Conservation (phyloP, 2,797 vertebrate genomes). For the Erethizon dorsatum region DNA sequence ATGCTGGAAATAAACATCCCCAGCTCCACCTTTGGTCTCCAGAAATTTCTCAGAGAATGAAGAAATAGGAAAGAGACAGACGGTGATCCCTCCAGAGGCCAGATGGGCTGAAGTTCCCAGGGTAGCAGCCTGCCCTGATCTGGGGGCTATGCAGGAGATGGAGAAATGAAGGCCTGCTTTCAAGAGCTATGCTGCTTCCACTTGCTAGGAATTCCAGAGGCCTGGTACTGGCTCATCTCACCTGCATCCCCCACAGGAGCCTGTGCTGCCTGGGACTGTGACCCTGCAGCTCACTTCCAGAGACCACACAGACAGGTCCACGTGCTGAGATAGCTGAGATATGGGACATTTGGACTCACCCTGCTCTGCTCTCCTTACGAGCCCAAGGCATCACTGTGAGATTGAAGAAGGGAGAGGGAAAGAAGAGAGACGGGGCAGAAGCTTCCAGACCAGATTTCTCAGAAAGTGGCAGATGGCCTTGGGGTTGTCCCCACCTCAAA, state of each 20-base stretch:
- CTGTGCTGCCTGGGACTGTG: not conserved
- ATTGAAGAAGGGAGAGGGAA: not conserved
- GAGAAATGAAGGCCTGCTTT: not conserved
- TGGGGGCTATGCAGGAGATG: not conserved
- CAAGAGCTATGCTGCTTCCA: conserved; percentile 8
- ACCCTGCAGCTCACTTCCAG: not conserved
- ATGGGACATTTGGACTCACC: not conserved
- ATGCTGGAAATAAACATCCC: conserved; percentile 58
- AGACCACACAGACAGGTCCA: not conserved
- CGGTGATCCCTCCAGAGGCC: conserved; percentile 7
- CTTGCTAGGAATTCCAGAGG: conserved; percentile 49
- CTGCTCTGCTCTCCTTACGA: not conserved
- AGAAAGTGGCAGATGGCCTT: not conserved
- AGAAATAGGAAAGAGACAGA: conserved; percentile 33
- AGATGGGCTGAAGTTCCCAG: not conserved
- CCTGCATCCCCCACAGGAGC: not conserved
- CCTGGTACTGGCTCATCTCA: conserved; percentile 10
- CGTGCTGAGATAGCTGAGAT: not conserved
- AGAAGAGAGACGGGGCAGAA: not conserved
- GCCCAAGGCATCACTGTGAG: not conserved
- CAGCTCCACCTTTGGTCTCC: conserved; percentile 47
- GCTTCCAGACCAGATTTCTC: conserved; percentile 27
- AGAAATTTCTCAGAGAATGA: conserved; percentile 56
- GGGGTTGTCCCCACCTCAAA: conserved; percentile 17
- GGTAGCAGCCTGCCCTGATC: not conserved